Evolutionary conservation across 2,113 vertebrate genomes (phyloP).

Genomic region (Aptenodytes patagonicus): DNA sequence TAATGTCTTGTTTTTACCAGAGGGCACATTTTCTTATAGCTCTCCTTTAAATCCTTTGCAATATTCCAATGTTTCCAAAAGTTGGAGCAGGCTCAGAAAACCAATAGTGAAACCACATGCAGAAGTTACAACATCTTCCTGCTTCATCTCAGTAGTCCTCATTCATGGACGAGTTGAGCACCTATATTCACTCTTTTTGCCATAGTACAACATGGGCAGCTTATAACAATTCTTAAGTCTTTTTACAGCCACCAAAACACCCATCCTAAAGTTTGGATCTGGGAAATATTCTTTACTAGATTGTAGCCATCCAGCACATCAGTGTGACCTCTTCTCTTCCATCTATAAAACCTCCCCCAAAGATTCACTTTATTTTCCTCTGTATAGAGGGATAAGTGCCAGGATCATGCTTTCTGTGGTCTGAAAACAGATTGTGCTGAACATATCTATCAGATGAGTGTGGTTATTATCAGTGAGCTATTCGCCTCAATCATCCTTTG

Average conservation of each 20-base stretch:
- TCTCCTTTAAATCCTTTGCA: neutral
- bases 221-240: neutral
- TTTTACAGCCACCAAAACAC: neutral
- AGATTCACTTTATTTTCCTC: neutral
- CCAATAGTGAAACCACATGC: neutral
- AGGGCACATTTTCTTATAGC: neutral
- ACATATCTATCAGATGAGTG: neutral
- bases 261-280: neutral
- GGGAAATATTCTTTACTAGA: neutral
- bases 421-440: neutral
- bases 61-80: neutral
- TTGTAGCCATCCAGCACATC: neutral
- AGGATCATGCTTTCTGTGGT: neutral
- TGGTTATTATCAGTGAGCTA: rapidly evolving
- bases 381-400: neutral
- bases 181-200: neutral
- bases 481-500: neutral
- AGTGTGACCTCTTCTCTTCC: neutral
- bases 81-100: neutral
- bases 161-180: rapidly evolving
- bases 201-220: rapidly evolving
- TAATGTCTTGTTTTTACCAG: neutral
- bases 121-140: neutral
- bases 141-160: neutral
- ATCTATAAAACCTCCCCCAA: neutral